Conservation (phyloP, 2,797 vertebrate species). For the Tadarida brasiliensis region DNA sequence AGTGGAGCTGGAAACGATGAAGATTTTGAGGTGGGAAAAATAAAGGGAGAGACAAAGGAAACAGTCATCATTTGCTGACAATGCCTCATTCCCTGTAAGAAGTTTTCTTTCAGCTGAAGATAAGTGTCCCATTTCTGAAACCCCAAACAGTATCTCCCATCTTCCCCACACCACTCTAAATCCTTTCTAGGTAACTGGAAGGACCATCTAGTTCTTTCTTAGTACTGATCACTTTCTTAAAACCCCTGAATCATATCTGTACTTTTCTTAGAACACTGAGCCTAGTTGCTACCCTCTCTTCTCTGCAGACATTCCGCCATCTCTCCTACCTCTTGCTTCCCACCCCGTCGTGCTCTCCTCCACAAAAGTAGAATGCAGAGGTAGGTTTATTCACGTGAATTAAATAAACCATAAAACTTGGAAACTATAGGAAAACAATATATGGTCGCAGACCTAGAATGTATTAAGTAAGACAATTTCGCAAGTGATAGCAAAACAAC, state of each 20-base stretch:
- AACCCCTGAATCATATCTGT: background rate
- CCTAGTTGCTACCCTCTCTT: background rate
- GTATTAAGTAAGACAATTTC: constrained; percentile 15
- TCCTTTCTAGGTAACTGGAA: background rate
- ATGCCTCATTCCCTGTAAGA: background rate
- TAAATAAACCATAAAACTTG: constrained; percentile 41
- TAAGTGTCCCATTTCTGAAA: background rate
- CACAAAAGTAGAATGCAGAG: constrained; percentile 2
- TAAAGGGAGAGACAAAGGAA: background rate
- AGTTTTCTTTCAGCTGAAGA: background rate
- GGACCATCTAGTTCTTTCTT: background rate
- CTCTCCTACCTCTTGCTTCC: background rate
- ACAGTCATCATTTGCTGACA: background rate
- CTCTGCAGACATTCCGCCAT: background rate
- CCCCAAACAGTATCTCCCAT: background rate
- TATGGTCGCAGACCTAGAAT: background rate
- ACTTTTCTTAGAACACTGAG: constrained; percentile 5
- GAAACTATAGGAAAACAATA: background rate
- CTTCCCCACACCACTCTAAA: background rate
- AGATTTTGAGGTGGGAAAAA: background rate
- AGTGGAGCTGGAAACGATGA: background rate
- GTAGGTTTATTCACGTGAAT: constrained; percentile 37
- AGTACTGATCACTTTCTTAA: background rate
- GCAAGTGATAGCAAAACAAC: background rate
- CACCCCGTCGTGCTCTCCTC: background rate